Evolutionary conservation across 1,140 invertebrate genomes (phyloP).

Genomic region (Dermatophagoides farinae): DNA sequence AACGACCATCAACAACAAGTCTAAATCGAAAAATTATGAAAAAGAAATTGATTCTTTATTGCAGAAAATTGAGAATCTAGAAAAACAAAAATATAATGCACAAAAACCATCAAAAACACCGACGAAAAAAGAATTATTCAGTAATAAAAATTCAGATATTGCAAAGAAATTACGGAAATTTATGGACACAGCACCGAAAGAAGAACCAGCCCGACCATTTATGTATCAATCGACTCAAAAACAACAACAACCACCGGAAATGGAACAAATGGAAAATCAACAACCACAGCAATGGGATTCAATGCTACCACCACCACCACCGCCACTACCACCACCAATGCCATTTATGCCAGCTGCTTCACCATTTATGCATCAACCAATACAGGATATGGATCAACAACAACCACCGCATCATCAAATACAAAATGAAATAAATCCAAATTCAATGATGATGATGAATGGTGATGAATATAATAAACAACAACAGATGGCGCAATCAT

Average conservation of each 20-base stretch:
- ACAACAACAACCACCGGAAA: too few relatives aligned
- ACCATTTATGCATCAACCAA: background rate
- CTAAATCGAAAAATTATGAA: slow-evolving; percentile 7
- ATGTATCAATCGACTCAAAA: too few relatives aligned
- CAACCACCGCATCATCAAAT: too few relatives aligned
- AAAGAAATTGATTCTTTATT: slow-evolving; percentile 6
- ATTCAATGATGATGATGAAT: too few relatives aligned
- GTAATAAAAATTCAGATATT: background rate
- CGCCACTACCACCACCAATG: background rate
- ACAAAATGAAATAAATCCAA: too few relatives aligned
- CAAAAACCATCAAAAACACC: background rate
- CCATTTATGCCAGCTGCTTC: background rate
- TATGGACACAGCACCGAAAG: background rate
- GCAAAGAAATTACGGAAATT: background rate
- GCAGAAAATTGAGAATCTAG: slow-evolving; percentile 6
- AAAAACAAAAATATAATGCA: background rate
- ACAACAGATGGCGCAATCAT: background rate
- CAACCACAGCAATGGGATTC: background rate
- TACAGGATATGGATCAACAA: background rate
- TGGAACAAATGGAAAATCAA: background rate
- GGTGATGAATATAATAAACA: too few relatives aligned
- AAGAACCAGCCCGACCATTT: too few relatives aligned
- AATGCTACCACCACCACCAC: background rate
- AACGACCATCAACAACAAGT: background rate
- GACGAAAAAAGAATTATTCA: background rate